Base-by-base conservation (phyloP, 2,888 invertebrate genomes). In the Drosophila gaucha region DNA sequence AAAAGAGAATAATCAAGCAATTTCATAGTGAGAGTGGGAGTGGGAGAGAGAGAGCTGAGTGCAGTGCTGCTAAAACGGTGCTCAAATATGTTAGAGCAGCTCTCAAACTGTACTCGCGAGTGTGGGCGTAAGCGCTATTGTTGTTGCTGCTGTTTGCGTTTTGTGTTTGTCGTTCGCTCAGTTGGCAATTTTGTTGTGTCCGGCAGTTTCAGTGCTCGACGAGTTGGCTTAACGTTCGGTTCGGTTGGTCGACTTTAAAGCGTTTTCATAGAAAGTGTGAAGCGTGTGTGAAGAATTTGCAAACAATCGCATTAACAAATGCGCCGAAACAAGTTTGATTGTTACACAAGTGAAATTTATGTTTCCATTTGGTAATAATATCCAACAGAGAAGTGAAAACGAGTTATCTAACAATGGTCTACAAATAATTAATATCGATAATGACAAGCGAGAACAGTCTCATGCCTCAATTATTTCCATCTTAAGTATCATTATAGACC, bases 251-350 rank as follows among this genome's bases (percentile, higher is more conserved):
- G 30, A 52, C 51, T 56, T 63, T 50, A 33, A 35, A 70, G 46
- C 62, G 43, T 28, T 80, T 47, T 38, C 44, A 52, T 56, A 64
- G 60, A 84, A 76, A 84, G 77, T 71, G 73, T 76, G 46, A 62
- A 74, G 57, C 16, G 44, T 80, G 87, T 87, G 86, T 67, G 83
- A 67, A 87, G 68, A 80, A 80, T 86, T 80, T 33, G 68, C 85
- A 66, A 75, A 67, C 55, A 67, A 58, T 58, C 67, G 50, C 56
- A 50, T 35, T 44, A 50, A 39, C 50, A 56, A 52, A 55, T 43
- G 39, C 39, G 46, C 16, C 36, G 50, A 68, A 69, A 63, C 80
- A 36, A 60, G 73, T 72, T 77, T 64, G 49, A 54, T 64, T 62
- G 67, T 77, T 77, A 78, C 58, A 73, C 67, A 78, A 74, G 78